A percentile compares a stretch with the other conserved stretches of the same genome.
Conservation (phyloP, 2,888 invertebrate species). For the Tetheella fluctuosa region DNA sequence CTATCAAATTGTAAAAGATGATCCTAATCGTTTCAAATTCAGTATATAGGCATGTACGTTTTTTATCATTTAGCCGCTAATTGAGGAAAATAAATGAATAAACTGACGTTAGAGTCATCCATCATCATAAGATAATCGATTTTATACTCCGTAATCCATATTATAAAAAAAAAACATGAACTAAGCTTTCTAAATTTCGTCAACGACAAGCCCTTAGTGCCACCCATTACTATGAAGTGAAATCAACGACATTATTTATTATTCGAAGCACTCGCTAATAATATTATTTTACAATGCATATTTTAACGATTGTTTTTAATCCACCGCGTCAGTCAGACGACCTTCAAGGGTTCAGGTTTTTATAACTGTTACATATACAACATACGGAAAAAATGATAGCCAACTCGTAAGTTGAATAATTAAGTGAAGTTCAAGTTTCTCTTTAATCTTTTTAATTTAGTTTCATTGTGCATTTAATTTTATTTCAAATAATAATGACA, state of each 20-base stretch:
- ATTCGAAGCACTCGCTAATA: slow-evolving; percentile 9
- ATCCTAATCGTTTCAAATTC: neutral
- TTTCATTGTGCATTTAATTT: neutral
- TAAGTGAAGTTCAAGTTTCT: neutral
- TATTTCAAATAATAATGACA: neutral
- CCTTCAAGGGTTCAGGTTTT: slow-evolving; percentile 3
- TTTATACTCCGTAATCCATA: too few species aligned
- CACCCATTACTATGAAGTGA: slow-evolving; percentile 39
- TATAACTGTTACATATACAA: neutral
- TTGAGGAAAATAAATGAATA: too few species aligned
- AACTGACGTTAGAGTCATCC: too few species aligned
- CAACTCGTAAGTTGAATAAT: neutral
- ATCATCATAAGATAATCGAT: neutral
- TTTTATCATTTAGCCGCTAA: neutral
- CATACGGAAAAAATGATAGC: neutral
- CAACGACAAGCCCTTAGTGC: slow-evolving; percentile 42
- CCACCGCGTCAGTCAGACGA: neutral
- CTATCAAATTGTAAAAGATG: neutral
- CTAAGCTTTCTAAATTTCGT: slow-evolving; percentile 51
- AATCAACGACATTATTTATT: slow-evolving; percentile 33
- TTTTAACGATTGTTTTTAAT: neutral
- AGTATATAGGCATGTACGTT: neutral
- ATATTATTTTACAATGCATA: slow-evolving; percentile 1
- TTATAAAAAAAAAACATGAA: neutral
- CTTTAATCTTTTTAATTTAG: neutral